Percentiles rank a stretch among this genome's conserved stretches.
Evolutionary conservation across 2,113 vertebrate genomes (phyloP).

Genomic region (Chiloscyllium plagiosum): DNA sequence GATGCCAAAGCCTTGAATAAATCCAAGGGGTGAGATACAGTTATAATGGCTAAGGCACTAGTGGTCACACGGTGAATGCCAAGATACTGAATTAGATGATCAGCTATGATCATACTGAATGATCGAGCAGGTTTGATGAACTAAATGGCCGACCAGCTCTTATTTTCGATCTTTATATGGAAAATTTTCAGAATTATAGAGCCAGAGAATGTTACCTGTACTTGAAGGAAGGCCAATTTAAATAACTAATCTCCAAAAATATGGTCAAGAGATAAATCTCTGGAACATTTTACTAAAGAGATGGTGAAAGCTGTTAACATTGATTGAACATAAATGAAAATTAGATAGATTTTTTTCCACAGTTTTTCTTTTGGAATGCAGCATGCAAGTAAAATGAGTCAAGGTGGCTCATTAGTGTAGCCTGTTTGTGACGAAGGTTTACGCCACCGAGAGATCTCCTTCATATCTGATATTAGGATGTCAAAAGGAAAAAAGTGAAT

Average conservation of each 20-base stretch:
- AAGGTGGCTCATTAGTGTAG: not conserved
- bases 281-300: not conserved
- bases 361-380: not conserved
- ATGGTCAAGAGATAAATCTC: not conserved
- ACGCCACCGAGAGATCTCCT: not conserved
- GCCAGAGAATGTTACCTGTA: not conserved
- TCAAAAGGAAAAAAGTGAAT: not conserved
- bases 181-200: not conserved
- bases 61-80: too few species aligned
- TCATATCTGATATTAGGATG: not conserved
- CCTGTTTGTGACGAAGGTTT: not conserved
- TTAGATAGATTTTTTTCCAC: not conserved
- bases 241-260: not conserved
- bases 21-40: too few species aligned
- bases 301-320: not conserved
- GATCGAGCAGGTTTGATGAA: too few species aligned
- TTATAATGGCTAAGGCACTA: too few species aligned
- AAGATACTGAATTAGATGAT: too few species aligned
- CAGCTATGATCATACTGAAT: too few species aligned
- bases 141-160: too few species aligned
- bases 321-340: not conserved
- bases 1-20: too few species aligned
- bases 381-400: too few species aligned
- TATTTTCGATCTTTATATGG: too few species aligned
- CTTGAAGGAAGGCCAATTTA: not conserved